These are phyloP conservation scores for Gallinago stenura DNA, from an alignment of 2,797 vertebrate species.

Conservation along the genomic window DNA sequence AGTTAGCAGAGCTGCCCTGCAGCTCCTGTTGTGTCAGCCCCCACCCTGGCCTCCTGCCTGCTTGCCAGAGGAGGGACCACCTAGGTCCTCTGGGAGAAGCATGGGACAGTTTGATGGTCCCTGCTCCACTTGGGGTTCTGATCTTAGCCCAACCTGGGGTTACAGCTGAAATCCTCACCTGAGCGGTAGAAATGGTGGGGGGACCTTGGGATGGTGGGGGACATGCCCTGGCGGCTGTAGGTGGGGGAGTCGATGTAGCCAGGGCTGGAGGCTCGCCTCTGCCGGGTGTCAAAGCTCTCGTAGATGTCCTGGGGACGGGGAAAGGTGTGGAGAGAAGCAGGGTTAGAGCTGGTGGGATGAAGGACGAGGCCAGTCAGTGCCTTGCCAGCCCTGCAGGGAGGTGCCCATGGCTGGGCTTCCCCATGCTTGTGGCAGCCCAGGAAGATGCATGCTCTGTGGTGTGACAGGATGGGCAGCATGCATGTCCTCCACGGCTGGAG, in stretches of 20 bases:
- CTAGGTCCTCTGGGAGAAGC: background rate
- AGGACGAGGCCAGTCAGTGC: background rate
- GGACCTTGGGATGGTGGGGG: conserved; percentile 90
- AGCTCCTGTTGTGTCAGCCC: background rate
- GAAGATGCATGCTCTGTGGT: rapidly evolving
- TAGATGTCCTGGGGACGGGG: conserved; percentile 86
- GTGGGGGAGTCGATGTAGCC: conserved; percentile 93
- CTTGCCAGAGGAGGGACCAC: background rate
- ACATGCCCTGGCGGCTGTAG: conserved; percentile 91
- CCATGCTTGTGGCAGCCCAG: rapidly evolving
- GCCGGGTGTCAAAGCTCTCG: conserved; percentile 88
- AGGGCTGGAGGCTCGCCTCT: conserved; percentile 91
- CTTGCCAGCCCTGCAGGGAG: background rate
- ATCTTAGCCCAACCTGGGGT: background rate
- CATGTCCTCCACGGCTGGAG: rapidly evolving
- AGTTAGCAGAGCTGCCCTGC: too few species aligned
- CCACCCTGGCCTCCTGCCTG: rapidly evolving
- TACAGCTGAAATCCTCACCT: conserved; percentile 81
- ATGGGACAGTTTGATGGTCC: background rate
- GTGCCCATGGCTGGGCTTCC: rapidly evolving
- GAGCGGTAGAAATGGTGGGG: conserved; percentile 92
- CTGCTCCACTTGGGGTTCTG: rapidly evolving
- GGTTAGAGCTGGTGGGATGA: background rate
- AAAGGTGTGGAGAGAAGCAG: background rate
- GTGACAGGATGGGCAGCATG: background rate